These are phyloP conservation scores for Trisateles emortualis DNA, from an alignment of 2,888 invertebrate species.

Conservation along the genomic window DNA sequence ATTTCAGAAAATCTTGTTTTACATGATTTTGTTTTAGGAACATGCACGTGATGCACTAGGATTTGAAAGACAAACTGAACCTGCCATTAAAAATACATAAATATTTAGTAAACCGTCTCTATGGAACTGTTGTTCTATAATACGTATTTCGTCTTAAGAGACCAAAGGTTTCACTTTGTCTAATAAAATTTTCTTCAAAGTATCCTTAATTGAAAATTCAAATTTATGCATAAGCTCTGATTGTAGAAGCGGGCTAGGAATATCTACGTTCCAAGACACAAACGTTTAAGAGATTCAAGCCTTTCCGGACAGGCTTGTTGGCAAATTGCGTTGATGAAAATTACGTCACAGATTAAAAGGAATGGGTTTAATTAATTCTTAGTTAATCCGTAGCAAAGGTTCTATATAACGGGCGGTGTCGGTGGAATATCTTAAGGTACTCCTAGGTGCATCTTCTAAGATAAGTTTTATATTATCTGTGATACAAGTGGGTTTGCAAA, in stretches of 20 bases:
- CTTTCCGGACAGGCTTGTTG: slow-evolving; percentile 66
- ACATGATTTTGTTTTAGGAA: too few relatives aligned
- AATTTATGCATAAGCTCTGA: slow-evolving; percentile 87
- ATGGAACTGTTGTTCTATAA: slow-evolving; percentile 59
- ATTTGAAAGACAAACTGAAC: too few relatives aligned
- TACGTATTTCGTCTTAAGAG: slow-evolving; percentile 79
- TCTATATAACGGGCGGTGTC: slow-evolving; percentile 4
- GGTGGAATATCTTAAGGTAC: slow-evolving; percentile 2
- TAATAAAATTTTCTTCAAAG: slow-evolving; percentile 86
- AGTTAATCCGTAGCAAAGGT: slow-evolving; percentile 53
- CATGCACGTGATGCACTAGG: too few relatives aligned
- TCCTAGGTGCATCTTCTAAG: not conserved
- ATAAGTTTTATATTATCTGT: slow-evolving; percentile 2
- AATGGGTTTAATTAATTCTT: slow-evolving; percentile 64
- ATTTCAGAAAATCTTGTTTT: too few relatives aligned
- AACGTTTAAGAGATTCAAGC: slow-evolving; percentile 73
- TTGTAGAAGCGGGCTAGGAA: slow-evolving; percentile 71
- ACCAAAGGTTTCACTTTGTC: slow-evolving; percentile 86
- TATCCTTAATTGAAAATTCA: slow-evolving; percentile 86
- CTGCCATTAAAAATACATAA: not conserved
- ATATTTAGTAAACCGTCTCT: slow-evolving; percentile 42
- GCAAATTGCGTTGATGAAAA: slow-evolving; percentile 77
- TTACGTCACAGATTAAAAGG: slow-evolving; percentile 71
- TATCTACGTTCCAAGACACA: slow-evolving; percentile 62
- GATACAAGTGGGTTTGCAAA: not conserved